These are phyloP conservation scores for Drosophila aldrichi DNA, from an alignment of 2,888 invertebrate genomes.

Conservation along the genomic window DNA sequence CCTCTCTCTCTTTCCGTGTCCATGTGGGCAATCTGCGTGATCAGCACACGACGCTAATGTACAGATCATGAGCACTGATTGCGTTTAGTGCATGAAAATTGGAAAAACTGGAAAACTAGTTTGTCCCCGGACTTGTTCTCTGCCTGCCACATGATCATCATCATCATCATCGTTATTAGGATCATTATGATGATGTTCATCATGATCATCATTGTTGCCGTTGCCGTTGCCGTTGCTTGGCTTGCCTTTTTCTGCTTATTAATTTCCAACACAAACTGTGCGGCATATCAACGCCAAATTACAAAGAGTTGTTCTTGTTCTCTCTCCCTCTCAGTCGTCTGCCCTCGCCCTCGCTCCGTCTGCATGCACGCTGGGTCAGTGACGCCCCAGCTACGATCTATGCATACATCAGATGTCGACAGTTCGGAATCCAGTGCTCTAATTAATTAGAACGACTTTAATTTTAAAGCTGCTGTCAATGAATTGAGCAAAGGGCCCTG, in stretches of 20 bases:
- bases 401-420: conserved; percentile 15
- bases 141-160: conserved; percentile 37
- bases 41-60: conserved; percentile 82
- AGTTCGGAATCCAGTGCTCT: conserved; percentile 49
- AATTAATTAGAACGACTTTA: conserved; percentile 67
- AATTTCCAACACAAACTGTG: conserved; percentile 67
- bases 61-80: conserved; percentile 81
- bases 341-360: background rate
- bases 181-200: conserved; percentile 35
- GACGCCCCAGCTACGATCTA: conserved; percentile 23
- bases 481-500: conserved; percentile 54
- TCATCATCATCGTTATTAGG: conserved; percentile 24
- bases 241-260: conserved; percentile 54
- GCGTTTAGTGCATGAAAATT: conserved; percentile 77
- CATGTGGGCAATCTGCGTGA: conserved; percentile 72
- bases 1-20: conserved; percentile 8
- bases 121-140: conserved; percentile 64
- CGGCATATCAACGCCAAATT: conserved; percentile 71
- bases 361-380: conserved; percentile 47
- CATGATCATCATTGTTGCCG: conserved; percentile 9
- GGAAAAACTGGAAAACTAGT: conserved; percentile 71
- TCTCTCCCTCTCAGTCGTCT: background rate
- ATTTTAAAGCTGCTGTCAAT: conserved; percentile 38
- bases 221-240: conserved; percentile 19
- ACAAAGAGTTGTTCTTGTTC: conserved; percentile 70